Evolutionary conservation across 2,888 invertebrate species (phyloP).

Genomic region (Caenorhabditis sinica): DNA sequence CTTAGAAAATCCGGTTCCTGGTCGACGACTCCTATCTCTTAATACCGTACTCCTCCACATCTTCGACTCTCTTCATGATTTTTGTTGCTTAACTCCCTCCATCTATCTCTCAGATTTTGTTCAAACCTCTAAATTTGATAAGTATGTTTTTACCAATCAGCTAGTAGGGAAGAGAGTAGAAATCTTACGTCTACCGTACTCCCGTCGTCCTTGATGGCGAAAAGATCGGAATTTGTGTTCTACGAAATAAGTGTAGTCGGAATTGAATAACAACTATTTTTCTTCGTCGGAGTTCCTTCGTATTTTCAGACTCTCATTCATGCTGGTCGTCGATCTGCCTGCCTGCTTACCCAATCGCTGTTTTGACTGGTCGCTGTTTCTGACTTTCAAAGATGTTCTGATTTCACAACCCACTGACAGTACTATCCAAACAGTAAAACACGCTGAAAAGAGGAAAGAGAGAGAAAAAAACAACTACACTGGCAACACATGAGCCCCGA

Average conservation of each 20-base stretch:
- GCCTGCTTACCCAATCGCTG: not conserved
- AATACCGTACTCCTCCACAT: not conserved
- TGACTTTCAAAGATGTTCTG: constrained; percentile 46
- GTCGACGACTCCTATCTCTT: not conserved
- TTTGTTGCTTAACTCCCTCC: constrained; percentile 29
- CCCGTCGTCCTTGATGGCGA: constrained; percentile 11
- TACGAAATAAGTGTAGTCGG: constrained; percentile 9
- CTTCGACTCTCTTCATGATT: constrained; percentile 8
- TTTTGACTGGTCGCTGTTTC: constrained; percentile 14
- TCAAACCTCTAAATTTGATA: constrained; percentile 21
- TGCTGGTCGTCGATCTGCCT: not conserved
- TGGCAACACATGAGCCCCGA: constrained; percentile 37
- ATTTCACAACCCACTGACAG: not conserved
- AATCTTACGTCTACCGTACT: constrained; percentile 24
- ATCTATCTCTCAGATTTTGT: constrained; percentile 16
- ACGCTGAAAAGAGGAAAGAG: not conserved
- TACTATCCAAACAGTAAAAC: constrained; percentile 38
- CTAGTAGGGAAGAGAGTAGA: constrained; percentile 9
- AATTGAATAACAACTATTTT: constrained; percentile 7
- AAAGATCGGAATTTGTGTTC: constrained; percentile 30
- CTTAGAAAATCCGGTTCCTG: constrained; percentile 1
- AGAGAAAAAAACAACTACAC: constrained; percentile 9
- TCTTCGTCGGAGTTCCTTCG: not conserved
- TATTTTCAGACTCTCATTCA: constrained; percentile 10
- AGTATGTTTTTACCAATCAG: constrained; percentile 12